These are phyloP conservation scores for Gadopsis marmoratus DNA, from an alignment of 2,797 vertebrate species.

Conservation along the genomic window DNA sequence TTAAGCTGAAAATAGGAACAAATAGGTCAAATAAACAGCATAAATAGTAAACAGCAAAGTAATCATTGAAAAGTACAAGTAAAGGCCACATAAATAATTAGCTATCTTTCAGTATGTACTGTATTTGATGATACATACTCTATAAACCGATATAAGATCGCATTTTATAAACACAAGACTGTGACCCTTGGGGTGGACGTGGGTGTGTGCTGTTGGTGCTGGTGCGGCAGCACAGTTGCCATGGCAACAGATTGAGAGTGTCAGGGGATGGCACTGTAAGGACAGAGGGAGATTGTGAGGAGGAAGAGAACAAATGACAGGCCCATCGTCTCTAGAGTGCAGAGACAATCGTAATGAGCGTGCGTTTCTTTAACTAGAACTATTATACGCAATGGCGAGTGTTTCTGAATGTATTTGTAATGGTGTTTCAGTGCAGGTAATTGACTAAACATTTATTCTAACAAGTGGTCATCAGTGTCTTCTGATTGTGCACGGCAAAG, in stretches of 20 bases:
- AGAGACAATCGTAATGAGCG: conserved; percentile 1
- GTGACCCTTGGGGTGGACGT: conserved; percentile 43
- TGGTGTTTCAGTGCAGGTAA: not conserved
- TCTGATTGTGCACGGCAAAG: not conserved
- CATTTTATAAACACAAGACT: not conserved
- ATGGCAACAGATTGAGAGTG: conserved; percentile 66
- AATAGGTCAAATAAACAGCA: not conserved
- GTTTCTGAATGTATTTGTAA: not conserved
- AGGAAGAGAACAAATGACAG: conserved; percentile 44
- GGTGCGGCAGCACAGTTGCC: conserved; percentile 49
- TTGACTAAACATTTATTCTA: not conserved
- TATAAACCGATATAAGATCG: not conserved
- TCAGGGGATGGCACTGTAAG: conserved; percentile 49
- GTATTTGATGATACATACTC: not conserved
- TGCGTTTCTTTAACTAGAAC: not conserved
- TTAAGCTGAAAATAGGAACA: not conserved
- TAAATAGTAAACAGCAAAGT: not conserved
- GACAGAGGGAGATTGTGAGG: conserved; percentile 40
- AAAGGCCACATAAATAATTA: not conserved
- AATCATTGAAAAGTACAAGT: not conserved
- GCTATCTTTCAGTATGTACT: not conserved
- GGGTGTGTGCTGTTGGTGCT: conserved; percentile 7
- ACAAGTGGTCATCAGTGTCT: not conserved
- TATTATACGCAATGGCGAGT: not conserved
- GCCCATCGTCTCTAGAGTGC: conserved; percentile 5